Evolutionary conservation across 37 sponge, comb jelly and placozoan genomes (phyloP).

Genomic region (Chondrilla cf. caribensis): DNA sequence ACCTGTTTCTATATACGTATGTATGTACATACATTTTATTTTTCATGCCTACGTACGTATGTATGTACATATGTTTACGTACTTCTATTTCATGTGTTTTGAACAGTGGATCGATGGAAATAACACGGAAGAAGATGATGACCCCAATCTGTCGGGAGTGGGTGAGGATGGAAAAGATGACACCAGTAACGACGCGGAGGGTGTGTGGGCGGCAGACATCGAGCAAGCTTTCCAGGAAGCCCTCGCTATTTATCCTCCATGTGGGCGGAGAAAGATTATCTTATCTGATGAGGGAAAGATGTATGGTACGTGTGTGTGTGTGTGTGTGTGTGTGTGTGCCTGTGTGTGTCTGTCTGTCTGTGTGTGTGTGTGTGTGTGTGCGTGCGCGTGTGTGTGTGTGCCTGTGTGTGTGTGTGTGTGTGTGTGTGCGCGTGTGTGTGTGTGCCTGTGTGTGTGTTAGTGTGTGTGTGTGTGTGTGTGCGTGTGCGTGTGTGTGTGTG

Average conservation of each 20-base stretch:
- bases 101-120: constrained; percentile 3
- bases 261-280: constrained; percentile 97
- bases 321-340: background rate
- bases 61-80: too few relatives aligned
- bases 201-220: constrained; percentile 98
- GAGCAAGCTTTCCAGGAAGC: constrained; percentile 99
- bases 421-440: background rate
- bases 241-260: constrained; percentile 96
- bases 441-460: background rate
- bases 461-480: constrained; percentile 31
- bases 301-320: constrained; percentile 86
- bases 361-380: constrained; percentile 33
- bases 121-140: background rate
- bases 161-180: constrained; percentile 8
- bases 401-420: constrained; percentile 55
- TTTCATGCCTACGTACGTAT: too few relatives aligned
- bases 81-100: background rate
- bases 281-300: constrained; percentile 99
- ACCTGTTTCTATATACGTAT: too few relatives aligned
- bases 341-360: background rate
- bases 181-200: constrained; percentile 48
- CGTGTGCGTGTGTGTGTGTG: constrained; percentile 24
- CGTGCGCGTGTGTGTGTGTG: constrained; percentile 13
- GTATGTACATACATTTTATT: too few relatives aligned
- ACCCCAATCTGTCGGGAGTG: background rate